phyloP scores from a whole-genome alignment of 2,888 invertebrate species.

The Tipula confusa region DNA sequence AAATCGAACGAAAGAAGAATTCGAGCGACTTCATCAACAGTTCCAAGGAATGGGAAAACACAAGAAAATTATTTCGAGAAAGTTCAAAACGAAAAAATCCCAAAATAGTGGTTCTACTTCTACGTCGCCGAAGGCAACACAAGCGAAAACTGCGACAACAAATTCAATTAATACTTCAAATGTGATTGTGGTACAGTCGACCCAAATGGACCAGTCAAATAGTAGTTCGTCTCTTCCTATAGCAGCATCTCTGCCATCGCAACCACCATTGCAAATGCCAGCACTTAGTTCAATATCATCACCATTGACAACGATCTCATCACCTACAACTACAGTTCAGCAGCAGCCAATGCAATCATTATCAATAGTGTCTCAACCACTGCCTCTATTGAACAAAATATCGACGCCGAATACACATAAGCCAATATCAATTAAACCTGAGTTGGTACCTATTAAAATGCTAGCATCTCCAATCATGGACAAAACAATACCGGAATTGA shows the following conservation, averaged over 20 bases:
- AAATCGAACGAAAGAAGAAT: slow-evolving; percentile 57
- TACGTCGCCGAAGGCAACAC: slow-evolving; percentile 34
- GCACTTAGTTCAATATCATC: slow-evolving; percentile 35
- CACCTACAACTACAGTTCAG: not conserved
- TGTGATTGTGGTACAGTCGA: slow-evolving; percentile 33
- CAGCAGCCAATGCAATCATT: slow-evolving; percentile 5
- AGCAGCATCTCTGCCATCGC: not conserved
- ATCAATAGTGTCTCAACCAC: slow-evolving; percentile 31
- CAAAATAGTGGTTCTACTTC: not conserved
- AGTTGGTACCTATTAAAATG: slow-evolving; percentile 35
- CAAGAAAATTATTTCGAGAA: slow-evolving; percentile 46
- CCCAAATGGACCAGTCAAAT: slow-evolving; percentile 31
- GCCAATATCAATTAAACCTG: slow-evolving; percentile 34
- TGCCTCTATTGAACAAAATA: slow-evolving; percentile 35
- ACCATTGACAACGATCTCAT: not conserved
- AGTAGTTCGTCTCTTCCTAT: not conserved
- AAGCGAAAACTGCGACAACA: slow-evolving; percentile 34
- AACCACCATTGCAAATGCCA: slow-evolving; percentile 34
- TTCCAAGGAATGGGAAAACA: slow-evolving; percentile 59
- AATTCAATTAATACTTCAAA: slow-evolving; percentile 34
- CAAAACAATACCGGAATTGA: slow-evolving; percentile 32
- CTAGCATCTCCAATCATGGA: not conserved
- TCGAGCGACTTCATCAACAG: slow-evolving; percentile 65
- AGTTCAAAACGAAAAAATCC: slow-evolving; percentile 38
- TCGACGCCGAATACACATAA: slow-evolving; percentile 33